Conservation (phyloP, 2,797 vertebrate genomes). For the Melanotaenia boesemani region DNA sequence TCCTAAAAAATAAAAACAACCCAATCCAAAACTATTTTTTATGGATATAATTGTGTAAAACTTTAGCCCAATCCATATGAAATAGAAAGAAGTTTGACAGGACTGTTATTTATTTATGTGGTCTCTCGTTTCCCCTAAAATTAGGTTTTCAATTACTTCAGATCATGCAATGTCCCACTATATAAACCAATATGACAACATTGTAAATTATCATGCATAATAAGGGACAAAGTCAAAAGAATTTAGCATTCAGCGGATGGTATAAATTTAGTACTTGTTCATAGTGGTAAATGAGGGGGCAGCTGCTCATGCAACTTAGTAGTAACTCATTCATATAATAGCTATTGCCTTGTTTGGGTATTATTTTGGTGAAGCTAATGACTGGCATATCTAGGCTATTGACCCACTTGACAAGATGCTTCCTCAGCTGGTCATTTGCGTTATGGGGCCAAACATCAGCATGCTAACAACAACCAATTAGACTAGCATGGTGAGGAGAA, state of each 20-base stretch:
- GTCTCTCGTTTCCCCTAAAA: background rate
- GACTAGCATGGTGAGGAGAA: too few species aligned
- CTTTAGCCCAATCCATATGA: background rate
- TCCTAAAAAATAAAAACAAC: background rate
- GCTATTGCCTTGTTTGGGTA: background rate
- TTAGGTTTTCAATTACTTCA: background rate
- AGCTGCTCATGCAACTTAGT: background rate
- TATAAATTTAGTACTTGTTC: too few species aligned
- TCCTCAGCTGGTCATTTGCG: background rate
- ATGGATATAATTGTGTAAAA: background rate
- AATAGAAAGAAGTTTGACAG: background rate
- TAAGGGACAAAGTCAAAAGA: background rate
- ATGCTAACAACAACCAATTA: too few species aligned
- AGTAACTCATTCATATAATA: background rate
- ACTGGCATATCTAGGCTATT: background rate
- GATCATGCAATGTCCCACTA: background rate
- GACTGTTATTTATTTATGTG: background rate
- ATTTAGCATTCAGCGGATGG: background rate
- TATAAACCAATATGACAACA: background rate
- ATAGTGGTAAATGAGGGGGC: too few species aligned
- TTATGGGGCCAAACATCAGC: background rate
- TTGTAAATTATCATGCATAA: background rate
- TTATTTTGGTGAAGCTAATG: background rate
- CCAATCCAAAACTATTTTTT: background rate
- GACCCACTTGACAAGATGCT: background rate